These are phyloP conservation scores for Erethizon dorsatum DNA, from an alignment of 2,797 vertebrate species.

Conservation along the genomic window DNA sequence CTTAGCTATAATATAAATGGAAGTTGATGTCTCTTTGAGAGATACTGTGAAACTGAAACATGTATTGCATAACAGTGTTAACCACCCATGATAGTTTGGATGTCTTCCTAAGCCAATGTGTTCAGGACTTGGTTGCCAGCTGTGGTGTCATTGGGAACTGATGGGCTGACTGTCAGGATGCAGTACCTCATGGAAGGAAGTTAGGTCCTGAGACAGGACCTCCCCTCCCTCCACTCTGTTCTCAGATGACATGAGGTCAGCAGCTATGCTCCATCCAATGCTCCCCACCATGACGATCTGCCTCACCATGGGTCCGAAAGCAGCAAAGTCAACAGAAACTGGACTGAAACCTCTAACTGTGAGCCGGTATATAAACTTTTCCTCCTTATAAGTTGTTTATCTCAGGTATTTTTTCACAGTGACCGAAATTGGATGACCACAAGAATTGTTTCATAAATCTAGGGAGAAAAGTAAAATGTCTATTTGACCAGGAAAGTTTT, in stretches of 20 bases:
- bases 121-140: background rate
- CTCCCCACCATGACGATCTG: background rate
- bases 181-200: background rate
- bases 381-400: background rate
- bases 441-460: slow-evolving; percentile 45
- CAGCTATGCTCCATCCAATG: background rate
- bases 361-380: background rate
- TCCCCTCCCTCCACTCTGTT: background rate
- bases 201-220: background rate
- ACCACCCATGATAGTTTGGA: background rate
- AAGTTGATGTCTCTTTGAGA: slow-evolving; percentile 58
- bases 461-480: slow-evolving; percentile 47
- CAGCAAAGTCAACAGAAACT: background rate
- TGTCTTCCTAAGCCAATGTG: too few relatives aligned
- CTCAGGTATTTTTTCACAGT: background rate
- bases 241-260: background rate
- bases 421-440: background rate
- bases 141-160: background rate
- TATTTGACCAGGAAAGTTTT: slow-evolving; percentile 57
- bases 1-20: slow-evolving; percentile 60
- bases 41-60: slow-evolving; percentile 17
- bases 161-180: too few relatives aligned
- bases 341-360: background rate
- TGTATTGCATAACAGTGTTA: slow-evolving; percentile 46
- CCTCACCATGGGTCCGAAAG: background rate